These are phyloP conservation scores for Azemiops feae DNA, from an alignment of 2,113 vertebrate species.

Conservation along the genomic window DNA sequence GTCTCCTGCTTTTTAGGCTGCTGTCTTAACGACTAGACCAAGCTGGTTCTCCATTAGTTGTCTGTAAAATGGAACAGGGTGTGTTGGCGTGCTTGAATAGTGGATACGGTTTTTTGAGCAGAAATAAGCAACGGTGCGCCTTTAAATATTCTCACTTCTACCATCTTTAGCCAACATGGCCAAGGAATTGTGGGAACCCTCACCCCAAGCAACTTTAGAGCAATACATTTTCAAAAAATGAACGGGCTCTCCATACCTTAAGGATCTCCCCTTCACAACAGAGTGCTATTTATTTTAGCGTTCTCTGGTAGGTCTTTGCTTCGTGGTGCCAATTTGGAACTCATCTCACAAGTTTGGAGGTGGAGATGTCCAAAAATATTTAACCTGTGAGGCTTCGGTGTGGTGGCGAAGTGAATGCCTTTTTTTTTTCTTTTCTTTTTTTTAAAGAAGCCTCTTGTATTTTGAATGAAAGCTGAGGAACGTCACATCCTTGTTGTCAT, in stretches of 20 bases:
- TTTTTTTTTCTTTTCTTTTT: no score
- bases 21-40: not conserved
- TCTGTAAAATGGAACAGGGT: not conserved
- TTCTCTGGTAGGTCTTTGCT: not conserved
- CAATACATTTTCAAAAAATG: not conserved
- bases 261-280: fast-evolving
- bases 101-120: not conserved
- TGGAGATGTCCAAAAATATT: not conserved
- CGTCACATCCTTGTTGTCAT: slow-evolving; percentile 11
- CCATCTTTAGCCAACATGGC: not conserved
- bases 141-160: not conserved
- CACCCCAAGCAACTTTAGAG: not conserved
- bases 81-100: fast-evolving
- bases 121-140: not conserved
- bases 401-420: not conserved
- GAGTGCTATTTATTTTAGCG: not conserved
- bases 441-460: not conserved
- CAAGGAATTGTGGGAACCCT: not conserved
- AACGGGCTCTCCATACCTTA: not conserved
- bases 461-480: slow-evolving; percentile 8
- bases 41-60: not conserved
- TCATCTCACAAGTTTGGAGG: not conserved
- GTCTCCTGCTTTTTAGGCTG: not conserved
- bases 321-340: not conserved
- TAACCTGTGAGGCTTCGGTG: not conserved